Percentiles rank a stretch among this genome's conserved stretches.
These are phyloP conservation scores for Chironomus riparius DNA, from an alignment of 2,888 invertebrate species.

Conservation along the genomic window DNA sequence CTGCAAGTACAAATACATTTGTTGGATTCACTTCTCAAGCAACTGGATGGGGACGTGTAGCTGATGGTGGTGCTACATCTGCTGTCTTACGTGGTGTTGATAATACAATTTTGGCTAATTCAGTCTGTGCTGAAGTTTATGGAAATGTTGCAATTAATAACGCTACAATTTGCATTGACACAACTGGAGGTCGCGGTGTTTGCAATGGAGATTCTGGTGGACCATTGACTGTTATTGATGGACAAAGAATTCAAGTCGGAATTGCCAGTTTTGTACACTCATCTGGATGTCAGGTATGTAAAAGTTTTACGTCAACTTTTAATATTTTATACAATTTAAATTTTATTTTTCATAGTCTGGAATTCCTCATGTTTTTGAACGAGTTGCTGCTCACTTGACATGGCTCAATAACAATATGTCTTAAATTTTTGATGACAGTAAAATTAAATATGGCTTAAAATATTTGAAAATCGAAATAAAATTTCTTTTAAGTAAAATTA, in stretches of 20 bases:
- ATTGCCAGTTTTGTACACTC: constrained; percentile 37
- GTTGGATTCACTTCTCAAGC: constrained; percentile 35
- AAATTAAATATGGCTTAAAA: no score
- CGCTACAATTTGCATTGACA: constrained; percentile 37
- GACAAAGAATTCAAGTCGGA: constrained; percentile 33
- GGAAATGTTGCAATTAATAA: constrained; percentile 32
- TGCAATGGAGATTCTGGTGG: constrained; percentile 37
- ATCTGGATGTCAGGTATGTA: constrained; percentile 37
- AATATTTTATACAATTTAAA: no score
- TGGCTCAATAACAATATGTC: constrained; percentile 34
- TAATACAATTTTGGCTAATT: constrained; percentile 36
- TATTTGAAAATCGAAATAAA: no score
- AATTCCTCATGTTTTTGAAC: constrained; percentile 39
- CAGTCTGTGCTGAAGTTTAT: constrained; percentile 33
- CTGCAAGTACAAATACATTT: constrained; percentile 36
- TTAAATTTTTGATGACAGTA: neutral
- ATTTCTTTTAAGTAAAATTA: no score
- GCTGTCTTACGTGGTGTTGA: constrained; percentile 34
- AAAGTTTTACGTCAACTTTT: no score
- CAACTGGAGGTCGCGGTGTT: constrained; percentile 32
- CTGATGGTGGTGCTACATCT: constrained; percentile 30
- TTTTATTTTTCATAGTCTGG: no score
- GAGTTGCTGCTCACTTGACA: constrained; percentile 36
- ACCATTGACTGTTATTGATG: constrained; percentile 33
- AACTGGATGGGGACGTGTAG: constrained; percentile 33